A percentile compares a stretch with the other conserved stretches of the same genome.
These are phyloP conservation scores for Embiotoca jacksoni DNA, from an alignment of 2,113 vertebrate species.

Conservation along the genomic window DNA sequence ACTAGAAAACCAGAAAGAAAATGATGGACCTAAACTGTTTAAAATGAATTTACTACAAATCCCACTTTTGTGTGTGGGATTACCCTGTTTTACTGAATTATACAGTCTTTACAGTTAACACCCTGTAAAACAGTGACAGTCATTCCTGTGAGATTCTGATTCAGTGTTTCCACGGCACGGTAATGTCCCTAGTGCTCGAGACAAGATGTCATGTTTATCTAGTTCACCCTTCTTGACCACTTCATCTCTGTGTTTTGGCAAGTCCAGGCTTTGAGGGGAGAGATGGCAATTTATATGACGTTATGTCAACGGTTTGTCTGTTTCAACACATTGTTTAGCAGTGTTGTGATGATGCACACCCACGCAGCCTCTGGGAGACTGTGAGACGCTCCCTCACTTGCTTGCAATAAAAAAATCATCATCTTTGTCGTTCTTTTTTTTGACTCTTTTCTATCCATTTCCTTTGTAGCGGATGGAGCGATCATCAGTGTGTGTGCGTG, in stretches of 20 bases:
- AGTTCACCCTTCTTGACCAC: conserved; percentile 32
- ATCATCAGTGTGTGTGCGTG: conserved; percentile 20
- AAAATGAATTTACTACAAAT: background rate
- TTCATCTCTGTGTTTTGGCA: conserved; percentile 55
- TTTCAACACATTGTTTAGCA: conserved; percentile 28
- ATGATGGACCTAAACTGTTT: background rate
- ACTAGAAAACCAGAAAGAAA: background rate
- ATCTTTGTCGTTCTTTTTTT: conserved; percentile 12
- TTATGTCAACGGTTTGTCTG: conserved; percentile 46
- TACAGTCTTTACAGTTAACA: conserved; percentile 23
- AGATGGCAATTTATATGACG: conserved; percentile 54
- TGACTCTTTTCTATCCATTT: conserved; percentile 11
- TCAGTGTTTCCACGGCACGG: conserved; percentile 57
- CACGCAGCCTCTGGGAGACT: conserved; percentile 30
- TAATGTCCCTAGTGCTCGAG: conserved; percentile 11
- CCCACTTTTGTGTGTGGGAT: background rate
- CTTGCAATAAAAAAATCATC: conserved; percentile 12
- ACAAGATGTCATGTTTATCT: conserved; percentile 59
- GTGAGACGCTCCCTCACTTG: conserved; percentile 20
- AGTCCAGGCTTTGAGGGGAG: conserved; percentile 27
- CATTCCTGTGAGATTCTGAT: conserved; percentile 22
- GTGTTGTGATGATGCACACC: conserved; percentile 37
- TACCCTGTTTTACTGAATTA: background rate
- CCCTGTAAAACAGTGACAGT: conserved; percentile 2
- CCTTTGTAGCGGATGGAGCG: conserved; percentile 7